Conservation (phyloP, 2,113 vertebrate genomes). For the Poecile atricapillus region DNA sequence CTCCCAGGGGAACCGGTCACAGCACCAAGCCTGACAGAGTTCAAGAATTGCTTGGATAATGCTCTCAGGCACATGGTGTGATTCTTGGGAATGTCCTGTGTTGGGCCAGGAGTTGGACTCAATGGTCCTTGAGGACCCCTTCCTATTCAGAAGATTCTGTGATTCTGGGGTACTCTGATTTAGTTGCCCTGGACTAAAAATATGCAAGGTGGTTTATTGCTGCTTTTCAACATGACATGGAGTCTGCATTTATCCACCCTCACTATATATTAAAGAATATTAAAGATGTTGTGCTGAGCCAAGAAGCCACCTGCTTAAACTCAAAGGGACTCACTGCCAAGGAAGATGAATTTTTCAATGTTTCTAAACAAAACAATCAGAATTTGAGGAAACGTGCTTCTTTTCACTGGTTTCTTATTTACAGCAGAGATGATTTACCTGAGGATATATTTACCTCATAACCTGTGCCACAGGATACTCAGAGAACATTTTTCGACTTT, state of each 20-base stretch:
- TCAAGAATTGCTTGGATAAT: background rate
- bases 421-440: background rate
- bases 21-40: background rate
- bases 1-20: background rate
- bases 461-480: background rate
- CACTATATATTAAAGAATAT: background rate
- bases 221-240: background rate
- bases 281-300: background rate
- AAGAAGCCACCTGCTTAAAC: background rate
- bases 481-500: background rate
- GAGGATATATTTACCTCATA: background rate
- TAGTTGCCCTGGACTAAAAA: background rate
- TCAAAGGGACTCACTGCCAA: background rate
- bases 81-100: background rate
- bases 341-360: background rate
- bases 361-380: background rate
- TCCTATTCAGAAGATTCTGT: background rate
- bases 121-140: background rate
- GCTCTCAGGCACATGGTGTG: too few species aligned
- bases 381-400: background rate
- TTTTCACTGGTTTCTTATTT: background rate
- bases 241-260: background rate
- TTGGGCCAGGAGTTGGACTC: background rate
- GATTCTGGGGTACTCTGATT: background rate
- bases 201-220: background rate